Evolutionary conservation across 35 echinoderm and acorn worm species (phyloP).

Genomic region (Lytechinus pictus): DNA sequence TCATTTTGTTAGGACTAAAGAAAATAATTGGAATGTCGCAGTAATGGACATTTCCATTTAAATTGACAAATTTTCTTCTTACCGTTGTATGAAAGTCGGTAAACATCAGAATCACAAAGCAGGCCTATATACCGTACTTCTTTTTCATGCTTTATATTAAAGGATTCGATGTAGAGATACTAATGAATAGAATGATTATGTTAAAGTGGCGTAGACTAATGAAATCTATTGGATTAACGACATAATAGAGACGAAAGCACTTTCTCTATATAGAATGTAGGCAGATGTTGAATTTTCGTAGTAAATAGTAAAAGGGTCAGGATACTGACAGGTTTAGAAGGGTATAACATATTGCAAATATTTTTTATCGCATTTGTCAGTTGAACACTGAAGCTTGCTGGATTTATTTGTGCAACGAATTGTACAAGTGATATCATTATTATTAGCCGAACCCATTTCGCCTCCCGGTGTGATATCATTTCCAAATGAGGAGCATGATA

Average conservation of each 20-base stretch:
- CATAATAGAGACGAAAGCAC: not conserved
- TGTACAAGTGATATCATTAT: too few species aligned
- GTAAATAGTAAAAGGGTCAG: too few species aligned
- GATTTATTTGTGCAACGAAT: too few species aligned
- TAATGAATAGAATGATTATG: constrained; percentile 6
- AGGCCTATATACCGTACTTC: not conserved
- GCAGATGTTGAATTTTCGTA: too few species aligned
- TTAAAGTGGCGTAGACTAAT: constrained; percentile 11
- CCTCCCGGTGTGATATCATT: too few species aligned
- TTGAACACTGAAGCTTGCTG: too few species aligned
- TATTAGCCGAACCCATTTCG: too few species aligned
- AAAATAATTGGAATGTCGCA: not conserved
- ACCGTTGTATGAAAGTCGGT: not conserved
- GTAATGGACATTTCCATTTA: not conserved
- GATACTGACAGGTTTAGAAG: too few species aligned
- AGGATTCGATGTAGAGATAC: not conserved
- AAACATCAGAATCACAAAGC: not conserved
- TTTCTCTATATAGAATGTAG: not conserved
- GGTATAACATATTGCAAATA: too few species aligned
- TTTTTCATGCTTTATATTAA: not conserved
- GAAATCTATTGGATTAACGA: not conserved
- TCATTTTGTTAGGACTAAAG: too few species aligned
- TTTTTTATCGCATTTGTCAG: too few species aligned
- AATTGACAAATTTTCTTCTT: not conserved
- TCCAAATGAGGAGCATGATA: too few species aligned